A percentile compares a stretch with the other conserved stretches of the same genome.
phyloP scores from a whole-genome alignment of 2,113 vertebrate genomes.

The Eidolon helvum region DNA sequence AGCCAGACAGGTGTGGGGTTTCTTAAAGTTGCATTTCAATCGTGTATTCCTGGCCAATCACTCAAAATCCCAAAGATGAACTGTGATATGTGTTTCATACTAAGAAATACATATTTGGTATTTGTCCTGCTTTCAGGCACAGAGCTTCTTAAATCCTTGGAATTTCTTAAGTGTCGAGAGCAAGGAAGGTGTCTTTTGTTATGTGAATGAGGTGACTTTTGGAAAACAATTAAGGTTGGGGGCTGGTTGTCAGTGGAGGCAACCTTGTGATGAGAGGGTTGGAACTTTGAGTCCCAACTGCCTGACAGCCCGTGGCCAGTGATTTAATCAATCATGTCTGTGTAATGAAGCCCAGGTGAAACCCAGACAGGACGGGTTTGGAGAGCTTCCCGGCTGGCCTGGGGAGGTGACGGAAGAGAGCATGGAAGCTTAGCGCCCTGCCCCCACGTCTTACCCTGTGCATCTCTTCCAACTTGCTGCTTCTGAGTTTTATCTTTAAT shows the following conservation, averaged over 20 bases:
- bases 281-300: neutral
- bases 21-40: neutral
- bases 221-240: neutral
- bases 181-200: neutral
- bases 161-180: neutral
- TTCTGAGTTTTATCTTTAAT: neutral
- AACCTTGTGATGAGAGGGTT: neutral
- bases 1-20: neutral
- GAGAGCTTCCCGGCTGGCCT: neutral
- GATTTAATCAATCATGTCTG: neutral
- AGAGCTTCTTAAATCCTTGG: neutral
- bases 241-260: neutral
- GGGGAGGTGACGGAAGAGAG: neutral
- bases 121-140: neutral
- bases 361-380: neutral
- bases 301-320: neutral
- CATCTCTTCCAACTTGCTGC: neutral
- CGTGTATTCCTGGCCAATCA: neutral
- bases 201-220: neutral
- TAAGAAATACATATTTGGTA: neutral
- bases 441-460: too few species aligned
- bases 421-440: neutral
- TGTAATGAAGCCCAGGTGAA: neutral
- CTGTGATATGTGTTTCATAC: neutral
- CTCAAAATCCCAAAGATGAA: neutral